Percentiles rank a stretch among this genome's conserved stretches.
Conservation (phyloP, 2,888 invertebrate species). For the Apamea monoglypha region DNA sequence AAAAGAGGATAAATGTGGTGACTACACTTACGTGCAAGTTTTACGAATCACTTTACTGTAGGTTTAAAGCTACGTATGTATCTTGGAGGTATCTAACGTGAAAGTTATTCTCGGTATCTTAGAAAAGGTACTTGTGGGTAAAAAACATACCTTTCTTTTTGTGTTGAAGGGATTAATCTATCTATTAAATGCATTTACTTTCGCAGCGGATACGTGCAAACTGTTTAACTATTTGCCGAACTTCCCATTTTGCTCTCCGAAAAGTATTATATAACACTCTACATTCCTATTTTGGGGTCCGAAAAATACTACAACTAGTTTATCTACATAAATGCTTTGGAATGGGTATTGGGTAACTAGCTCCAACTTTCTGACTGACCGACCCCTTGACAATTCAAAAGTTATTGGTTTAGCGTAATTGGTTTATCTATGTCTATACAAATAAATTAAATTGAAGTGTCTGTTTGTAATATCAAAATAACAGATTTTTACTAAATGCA, state of each 20-base stretch:
- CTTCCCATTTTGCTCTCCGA: neutral
- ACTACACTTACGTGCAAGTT: constrained; percentile 64
- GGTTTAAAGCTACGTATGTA: constrained; percentile 52
- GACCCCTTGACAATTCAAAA: neutral
- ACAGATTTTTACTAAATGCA: too few relatives aligned
- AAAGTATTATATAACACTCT: neutral
- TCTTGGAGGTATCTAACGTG: constrained; percentile 35
- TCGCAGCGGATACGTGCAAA: neutral
- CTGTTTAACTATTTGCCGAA: neutral
- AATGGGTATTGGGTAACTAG: too few relatives aligned
- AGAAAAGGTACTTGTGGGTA: neutral
- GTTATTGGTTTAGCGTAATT: neutral
- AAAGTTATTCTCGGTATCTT: constrained; percentile 44
- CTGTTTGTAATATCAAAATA: too few relatives aligned
- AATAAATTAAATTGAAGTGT: neutral
- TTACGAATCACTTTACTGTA: constrained; percentile 56
- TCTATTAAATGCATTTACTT: neutral
- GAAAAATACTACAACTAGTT: neutral
- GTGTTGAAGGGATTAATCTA: neutral
- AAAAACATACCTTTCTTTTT: constrained; percentile 16
- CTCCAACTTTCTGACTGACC: neutral
- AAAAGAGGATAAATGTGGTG: constrained; percentile 62
- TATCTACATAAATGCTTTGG: neutral
- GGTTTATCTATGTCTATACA: neutral
- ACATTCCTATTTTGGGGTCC: neutral